phyloP scores from a whole-genome alignment of 92 coral and sea anemone species.

The Zoanthus sociatus region DNA sequence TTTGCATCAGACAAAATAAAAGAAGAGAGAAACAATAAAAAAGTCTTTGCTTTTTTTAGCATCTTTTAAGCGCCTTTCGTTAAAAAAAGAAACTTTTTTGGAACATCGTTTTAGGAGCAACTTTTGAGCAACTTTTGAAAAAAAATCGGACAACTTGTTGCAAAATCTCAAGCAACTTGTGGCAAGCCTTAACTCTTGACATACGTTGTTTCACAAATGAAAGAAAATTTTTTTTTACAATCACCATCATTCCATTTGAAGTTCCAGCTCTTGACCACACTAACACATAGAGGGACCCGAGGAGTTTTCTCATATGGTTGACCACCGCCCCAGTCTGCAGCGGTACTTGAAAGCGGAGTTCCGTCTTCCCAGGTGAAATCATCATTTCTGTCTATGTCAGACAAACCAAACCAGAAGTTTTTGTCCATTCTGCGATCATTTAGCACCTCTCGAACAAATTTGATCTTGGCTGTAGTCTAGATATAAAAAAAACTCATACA shows the following conservation, averaged over 20 bases:
- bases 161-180: too few relatives aligned
- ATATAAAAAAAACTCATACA: not conserved
- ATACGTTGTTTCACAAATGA: not conserved
- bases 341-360: not conserved
- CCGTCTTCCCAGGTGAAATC: not conserved
- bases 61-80: too few relatives aligned
- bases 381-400: not conserved
- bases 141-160: too few relatives aligned
- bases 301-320: not conserved
- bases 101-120: too few relatives aligned
- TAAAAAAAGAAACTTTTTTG: too few relatives aligned
- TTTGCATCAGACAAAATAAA: too few relatives aligned
- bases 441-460: not conserved
- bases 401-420: not conserved
- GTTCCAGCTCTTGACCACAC: not conserved
- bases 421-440: not conserved
- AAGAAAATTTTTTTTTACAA: not conserved
- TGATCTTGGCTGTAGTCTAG: not conserved
- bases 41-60: too few relatives aligned
- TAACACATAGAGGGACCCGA: not conserved
- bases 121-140: too few relatives aligned
- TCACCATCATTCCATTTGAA: not conserved
- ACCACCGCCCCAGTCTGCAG: not conserved
- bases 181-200: too few relatives aligned
- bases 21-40: too few relatives aligned